Base-by-base conservation (phyloP, 2,797 vertebrate genomes). In the Gymnothorax javanicus region DNA sequence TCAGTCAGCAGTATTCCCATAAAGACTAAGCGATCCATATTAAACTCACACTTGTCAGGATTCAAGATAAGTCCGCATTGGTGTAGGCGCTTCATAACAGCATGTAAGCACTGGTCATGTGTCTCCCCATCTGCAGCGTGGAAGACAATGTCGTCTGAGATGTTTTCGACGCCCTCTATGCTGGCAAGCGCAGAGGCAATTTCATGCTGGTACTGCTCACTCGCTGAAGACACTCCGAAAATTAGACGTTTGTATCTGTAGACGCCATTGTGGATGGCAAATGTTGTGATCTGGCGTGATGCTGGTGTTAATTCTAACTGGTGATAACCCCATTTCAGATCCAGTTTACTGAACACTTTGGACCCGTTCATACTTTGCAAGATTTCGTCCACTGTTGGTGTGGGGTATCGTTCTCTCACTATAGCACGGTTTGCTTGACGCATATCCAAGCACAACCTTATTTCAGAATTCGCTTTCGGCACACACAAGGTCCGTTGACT, bases 141-240 rank as follows among this genome's bases (percentile, higher is more conserved):
- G 1, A 87, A 58, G 2, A 88, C 75, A 2, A 89, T 43, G 27
- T 85, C 52, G 54, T 85, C 83, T 71, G 88, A 89, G 83, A 87
- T 83, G 83, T 85, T 77, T 50, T 77, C 82, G 7, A 85, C 73
- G 9, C 73, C 86, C n/a, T 85, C 60, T 20, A 86, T 81, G 20
- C 85, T 82, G 79, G 85, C 85, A 25, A 85, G 54, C 17, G 73
- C 85, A 59, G 50, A 27, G 73, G 50, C 84, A 77, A 85, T 84
- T 2, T 56, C 33, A 43, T 43, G 33, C 33, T 43, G 33, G 33
- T 43, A 43, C 33, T 43, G 33, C 33, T 43, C 33, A 43, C 33
- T 43, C 33, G 2, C 2, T 43, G 33, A 43, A 43, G 33, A 43
- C 33, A 43, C 33, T 43, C 33, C 33, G 2, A 43, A 43, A 2